Evolutionary conservation across 2,888 invertebrate species (phyloP).

Genomic region (Synergus laeviventris): DNA sequence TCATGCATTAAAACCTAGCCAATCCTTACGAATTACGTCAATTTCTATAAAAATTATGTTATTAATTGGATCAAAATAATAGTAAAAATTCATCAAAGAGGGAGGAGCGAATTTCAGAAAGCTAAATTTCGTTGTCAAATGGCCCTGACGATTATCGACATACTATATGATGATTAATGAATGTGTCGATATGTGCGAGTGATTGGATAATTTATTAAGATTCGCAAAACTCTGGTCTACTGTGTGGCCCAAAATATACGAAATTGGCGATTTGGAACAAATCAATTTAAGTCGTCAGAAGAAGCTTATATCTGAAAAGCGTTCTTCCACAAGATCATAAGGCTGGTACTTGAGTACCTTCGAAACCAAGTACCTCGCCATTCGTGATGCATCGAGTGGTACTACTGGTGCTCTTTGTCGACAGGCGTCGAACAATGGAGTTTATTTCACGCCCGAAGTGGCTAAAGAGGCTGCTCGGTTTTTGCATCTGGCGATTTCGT

Average conservation of each 20-base stretch:
- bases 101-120: neutral
- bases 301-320: slow-evolving; percentile 12
- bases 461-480: slow-evolving; percentile 46
- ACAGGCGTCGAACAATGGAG: slow-evolving; percentile 47
- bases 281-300: slow-evolving; percentile 1
- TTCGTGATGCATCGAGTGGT: slow-evolving; percentile 23
- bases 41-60: neutral
- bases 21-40: no score
- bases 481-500: slow-evolving; percentile 51
- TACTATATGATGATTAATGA: slow-evolving; percentile 69
- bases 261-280: neutral
- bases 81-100: neutral
- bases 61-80: neutral
- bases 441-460: slow-evolving; percentile 48
- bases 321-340: slow-evolving; percentile 21
- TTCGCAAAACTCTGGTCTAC: slow-evolving; percentile 55
- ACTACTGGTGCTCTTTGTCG: slow-evolving; percentile 18
- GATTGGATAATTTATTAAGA: slow-evolving; percentile 70
- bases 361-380: slow-evolving; percentile 12
- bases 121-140: slow-evolving; percentile 44
- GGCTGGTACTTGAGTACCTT: neutral
- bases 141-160: slow-evolving; percentile 54
- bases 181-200: slow-evolving; percentile 62
- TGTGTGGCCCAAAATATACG: neutral
- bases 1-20: no score